These are phyloP conservation scores for Xanthorhoe spadicearia DNA, from an alignment of 2,888 invertebrate species.

Conservation along the genomic window DNA sequence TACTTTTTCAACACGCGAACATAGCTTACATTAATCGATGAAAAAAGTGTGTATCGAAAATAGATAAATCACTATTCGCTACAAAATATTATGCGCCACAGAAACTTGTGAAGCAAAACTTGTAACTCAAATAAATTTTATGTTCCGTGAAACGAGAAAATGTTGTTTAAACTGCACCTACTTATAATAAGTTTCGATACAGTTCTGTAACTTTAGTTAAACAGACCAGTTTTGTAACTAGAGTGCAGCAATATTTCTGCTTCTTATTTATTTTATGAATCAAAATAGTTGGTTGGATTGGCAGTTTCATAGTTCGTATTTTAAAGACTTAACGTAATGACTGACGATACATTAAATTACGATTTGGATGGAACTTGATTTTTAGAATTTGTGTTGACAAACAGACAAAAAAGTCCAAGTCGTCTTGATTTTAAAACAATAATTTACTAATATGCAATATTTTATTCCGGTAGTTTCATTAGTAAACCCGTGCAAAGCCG, in stretches of 20 bases:
- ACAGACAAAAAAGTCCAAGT: too few relatives aligned
- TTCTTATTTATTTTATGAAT: background rate
- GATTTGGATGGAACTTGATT: too few relatives aligned
- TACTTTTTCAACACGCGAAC: background rate
- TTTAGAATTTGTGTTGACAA: too few relatives aligned
- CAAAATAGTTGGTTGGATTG: background rate
- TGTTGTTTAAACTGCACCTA: background rate
- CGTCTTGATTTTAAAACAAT: too few relatives aligned
- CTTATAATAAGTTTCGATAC: conserved; percentile 1
- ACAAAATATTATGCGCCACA: background rate
- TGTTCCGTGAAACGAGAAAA: conserved; percentile 1
- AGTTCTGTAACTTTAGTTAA: background rate
- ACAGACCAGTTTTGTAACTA: conserved; percentile 1
- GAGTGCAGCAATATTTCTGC: background rate
- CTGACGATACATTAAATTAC: too few relatives aligned
- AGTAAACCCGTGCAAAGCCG: too few relatives aligned
- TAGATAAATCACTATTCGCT: background rate
- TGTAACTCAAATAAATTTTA: background rate
- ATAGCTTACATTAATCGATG: background rate
- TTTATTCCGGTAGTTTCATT: too few relatives aligned
- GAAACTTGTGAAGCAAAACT: background rate
- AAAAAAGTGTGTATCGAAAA: background rate
- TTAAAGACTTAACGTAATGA: too few relatives aligned
- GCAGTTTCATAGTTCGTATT: too few relatives aligned
- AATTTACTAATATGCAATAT: too few relatives aligned